phyloP scores from a whole-genome alignment of 1,140 invertebrate species.

The Orius laevigatus region DNA sequence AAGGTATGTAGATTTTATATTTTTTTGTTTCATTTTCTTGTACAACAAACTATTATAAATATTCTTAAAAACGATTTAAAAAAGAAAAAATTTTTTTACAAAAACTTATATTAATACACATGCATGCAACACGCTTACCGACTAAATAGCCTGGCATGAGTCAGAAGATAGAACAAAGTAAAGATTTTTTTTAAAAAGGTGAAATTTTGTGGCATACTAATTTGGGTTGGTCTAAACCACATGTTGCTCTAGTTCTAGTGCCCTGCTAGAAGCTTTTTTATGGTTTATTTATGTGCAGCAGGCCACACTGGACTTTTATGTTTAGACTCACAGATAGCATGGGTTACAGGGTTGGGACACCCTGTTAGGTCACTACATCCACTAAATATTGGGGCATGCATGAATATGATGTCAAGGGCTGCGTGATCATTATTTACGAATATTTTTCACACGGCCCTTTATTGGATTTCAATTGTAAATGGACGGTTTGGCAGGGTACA shows the following conservation, averaged over 20 bases:
- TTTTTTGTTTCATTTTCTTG: conserved; percentile 9
- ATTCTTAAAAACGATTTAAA: background rate
- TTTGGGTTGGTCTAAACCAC: conserved; percentile 16
- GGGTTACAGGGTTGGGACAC: too few species aligned
- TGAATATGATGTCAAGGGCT: too few species aligned
- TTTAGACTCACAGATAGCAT: too few species aligned
- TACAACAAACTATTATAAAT: conserved; percentile 1
- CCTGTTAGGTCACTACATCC: too few species aligned
- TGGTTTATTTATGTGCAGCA: conserved; percentile 12
- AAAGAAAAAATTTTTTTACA: conserved; percentile 14
- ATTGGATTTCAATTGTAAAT: too few species aligned
- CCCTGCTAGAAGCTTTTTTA: conserved; percentile 15
- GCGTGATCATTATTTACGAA: too few species aligned
- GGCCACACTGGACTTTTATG: conserved; percentile 9
- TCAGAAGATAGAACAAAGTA: conserved; percentile 17
- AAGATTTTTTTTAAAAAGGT: conserved; percentile 15
- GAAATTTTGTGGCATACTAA: conserved; percentile 14
- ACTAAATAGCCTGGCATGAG: conserved; percentile 22
- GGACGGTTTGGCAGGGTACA: conserved; percentile 13
- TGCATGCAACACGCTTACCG: conserved; percentile 25
- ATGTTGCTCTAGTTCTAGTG: conserved; percentile 14
- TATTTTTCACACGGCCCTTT: too few species aligned
- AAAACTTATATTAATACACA: conserved; percentile 24
- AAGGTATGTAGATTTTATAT: conserved; percentile 36
- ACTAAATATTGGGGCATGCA: too few species aligned